Base-by-base conservation (phyloP, 2,797 vertebrate genomes). In the Myotis vivesi region DNA sequence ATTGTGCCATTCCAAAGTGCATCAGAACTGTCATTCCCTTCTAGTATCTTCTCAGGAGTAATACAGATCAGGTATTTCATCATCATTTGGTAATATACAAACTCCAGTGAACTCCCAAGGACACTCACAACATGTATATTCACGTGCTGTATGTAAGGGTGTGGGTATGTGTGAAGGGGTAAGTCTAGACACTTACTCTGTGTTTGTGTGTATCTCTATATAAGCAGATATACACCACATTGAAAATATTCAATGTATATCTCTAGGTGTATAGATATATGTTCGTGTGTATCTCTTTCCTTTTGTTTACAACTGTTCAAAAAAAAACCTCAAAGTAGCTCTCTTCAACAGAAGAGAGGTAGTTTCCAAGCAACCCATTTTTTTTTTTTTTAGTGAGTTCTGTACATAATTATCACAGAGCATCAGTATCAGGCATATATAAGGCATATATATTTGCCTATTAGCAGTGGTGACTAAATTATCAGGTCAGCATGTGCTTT, bases 1-100 rank as follows among this genome's bases (percentile, higher is more conserved):
- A 98, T 98, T 98, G 98, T 98, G 98, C 98, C 99, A 99, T 99
- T 99, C 98, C 98, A 98, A 98, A 98, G 98, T 98, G 98, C 98
- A 98, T 98, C 98, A 96, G 97, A 98, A 98, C 98, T 98, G 98
- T 98, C 98, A 99, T 99, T 99, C 98, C 98, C 98, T 98, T 98
- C 98, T 98, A 98, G 97, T 98, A 97, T 97, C 98, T 98, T 98
- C 99, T 99, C 99, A 99, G 99, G 99, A 99, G 98, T 98, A 98
- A 98, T 97, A 97, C 97, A 98, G 97, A 98, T 98, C 98, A 98
- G 98, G 98, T 98, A 98, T 98, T 97, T 98, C 98, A 97, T 98
- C 98, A 98, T 97, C 97, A 98, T 98, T 98, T 98, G 97, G 98
- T 98, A 98, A 98, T 95, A 96, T 94, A 97, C 98, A 96, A 97